Percentiles rank a stretch among this genome's conserved stretches.
These are phyloP conservation scores for Pyrocoelia pectoralis DNA, from an alignment of 2,888 invertebrate genomes.

Conservation along the genomic window DNA sequence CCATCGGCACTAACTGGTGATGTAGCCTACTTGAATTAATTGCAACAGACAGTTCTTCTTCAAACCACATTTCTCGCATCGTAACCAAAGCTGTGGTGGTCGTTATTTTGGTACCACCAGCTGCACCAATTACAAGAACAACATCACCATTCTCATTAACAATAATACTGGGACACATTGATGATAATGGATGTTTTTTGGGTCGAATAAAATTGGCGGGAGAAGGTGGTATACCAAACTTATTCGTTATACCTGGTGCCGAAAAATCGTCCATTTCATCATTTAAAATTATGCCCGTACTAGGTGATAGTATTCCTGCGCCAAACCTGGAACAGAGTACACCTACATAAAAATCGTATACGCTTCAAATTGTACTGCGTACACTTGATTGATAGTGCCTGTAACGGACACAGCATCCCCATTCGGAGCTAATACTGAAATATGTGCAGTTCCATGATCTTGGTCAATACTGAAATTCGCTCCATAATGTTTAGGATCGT, in stretches of 20 bases:
- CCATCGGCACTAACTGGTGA: slow-evolving; percentile 70
- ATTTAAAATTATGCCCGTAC: slow-evolving; percentile 85
- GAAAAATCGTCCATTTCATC: slow-evolving; percentile 93
- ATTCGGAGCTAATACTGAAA: slow-evolving; percentile 82
- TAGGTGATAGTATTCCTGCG: slow-evolving; percentile 73
- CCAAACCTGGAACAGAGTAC: slow-evolving; percentile 73
- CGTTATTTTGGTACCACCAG: slow-evolving; percentile 92
- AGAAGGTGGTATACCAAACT: slow-evolving; percentile 80
- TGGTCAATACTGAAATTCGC: slow-evolving; percentile 68
- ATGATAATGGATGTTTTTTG: slow-evolving; percentile 86
- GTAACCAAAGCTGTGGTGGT: slow-evolving; percentile 77
- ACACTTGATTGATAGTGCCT: slow-evolving; percentile 90
- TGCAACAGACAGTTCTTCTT: slow-evolving; percentile 62
- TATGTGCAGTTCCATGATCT: slow-evolving; percentile 90
- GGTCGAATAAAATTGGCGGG: slow-evolving; percentile 85
- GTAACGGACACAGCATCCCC: slow-evolving; percentile 93
- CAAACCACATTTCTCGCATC: slow-evolving; percentile 64
- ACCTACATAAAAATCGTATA: no score
- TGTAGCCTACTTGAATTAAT: slow-evolving; percentile 66
- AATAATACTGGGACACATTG: slow-evolving; percentile 88
- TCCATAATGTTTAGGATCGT: slow-evolving; percentile 76
- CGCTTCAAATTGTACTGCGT: no score
- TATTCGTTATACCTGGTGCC: slow-evolving; percentile 69
- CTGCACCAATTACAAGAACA: slow-evolving; percentile 76
- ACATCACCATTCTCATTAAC: slow-evolving; percentile 71